Evolutionary conservation across 2,113 vertebrate genomes (phyloP).

Genomic region (Otocyon megalotis): DNA sequence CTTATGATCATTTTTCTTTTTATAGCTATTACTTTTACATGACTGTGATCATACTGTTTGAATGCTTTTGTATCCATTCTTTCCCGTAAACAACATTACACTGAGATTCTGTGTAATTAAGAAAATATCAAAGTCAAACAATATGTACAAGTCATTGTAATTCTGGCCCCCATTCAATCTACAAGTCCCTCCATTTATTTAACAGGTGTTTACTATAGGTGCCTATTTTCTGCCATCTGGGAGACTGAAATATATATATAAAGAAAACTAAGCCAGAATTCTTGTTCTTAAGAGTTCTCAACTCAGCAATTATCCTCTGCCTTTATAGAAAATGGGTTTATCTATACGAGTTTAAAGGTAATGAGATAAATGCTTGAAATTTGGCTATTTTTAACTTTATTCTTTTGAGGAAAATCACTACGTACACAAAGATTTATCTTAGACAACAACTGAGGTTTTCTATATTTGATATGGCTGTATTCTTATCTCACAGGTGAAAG

Average conservation of each 20-base stretch:
- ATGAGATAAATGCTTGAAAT: constrained; percentile 8
- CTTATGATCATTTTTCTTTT: constrained; percentile 6
- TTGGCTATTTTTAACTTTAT: background rate
- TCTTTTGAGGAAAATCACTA: constrained; percentile 48
- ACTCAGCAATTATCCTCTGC: background rate
- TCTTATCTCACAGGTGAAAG: background rate
- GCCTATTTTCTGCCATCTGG: background rate
- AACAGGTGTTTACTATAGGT: background rate
- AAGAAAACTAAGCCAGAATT: background rate
- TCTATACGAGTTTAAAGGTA: background rate
- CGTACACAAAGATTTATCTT: background rate
- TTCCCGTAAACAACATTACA: background rate
- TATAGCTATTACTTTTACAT: background rate
- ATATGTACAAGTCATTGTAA: background rate
- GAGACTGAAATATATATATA: background rate
- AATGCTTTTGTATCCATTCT: background rate
- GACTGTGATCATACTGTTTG: background rate
- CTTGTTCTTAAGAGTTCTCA: constrained; percentile 8
- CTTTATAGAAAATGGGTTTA: constrained; percentile 15
- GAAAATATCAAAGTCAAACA: constrained; percentile 26
- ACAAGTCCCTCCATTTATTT: constrained; percentile 3
- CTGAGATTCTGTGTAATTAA: constrained; percentile 3
- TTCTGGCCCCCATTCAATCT: background rate
- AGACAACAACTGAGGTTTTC: background rate
- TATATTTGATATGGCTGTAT: background rate